Evolutionary conservation across 2,797 vertebrate species (phyloP).

Genomic region (Ptychadena robeensis): DNA sequence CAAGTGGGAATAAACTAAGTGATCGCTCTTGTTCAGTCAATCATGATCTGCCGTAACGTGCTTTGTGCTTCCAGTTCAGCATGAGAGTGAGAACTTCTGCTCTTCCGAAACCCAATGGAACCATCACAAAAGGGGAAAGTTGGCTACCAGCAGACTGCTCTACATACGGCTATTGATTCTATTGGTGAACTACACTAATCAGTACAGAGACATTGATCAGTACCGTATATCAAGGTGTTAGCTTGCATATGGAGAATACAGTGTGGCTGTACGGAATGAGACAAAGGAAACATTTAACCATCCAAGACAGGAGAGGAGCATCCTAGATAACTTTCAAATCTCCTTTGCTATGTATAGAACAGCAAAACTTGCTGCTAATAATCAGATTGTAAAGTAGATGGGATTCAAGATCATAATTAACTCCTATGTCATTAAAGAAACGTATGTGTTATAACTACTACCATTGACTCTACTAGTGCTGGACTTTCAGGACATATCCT

Average conservation of each 20-base stretch:
- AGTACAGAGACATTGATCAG: not conserved
- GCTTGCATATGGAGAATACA: not conserved
- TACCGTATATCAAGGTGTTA: no score
- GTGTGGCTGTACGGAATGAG: not conserved
- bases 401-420: no score
- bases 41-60: constrained; percentile 34
- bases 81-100: constrained; percentile 8
- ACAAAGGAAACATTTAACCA: no score
- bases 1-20: constrained; percentile 55
- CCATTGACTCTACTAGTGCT: no score
- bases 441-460: no score
- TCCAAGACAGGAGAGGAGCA: no score
- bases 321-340: not conserved
- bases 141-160: not conserved
- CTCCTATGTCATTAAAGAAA: no score
- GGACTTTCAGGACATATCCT: no score
- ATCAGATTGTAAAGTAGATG: not conserved
- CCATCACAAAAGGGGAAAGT: not conserved
- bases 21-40: constrained; percentile 48
- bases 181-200: no score
- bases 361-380: not conserved
- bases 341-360: not conserved
- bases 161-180: no score
- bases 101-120: not conserved
- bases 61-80: constrained; percentile 15